A percentile compares a stretch with the other conserved stretches of the same genome.
These are phyloP conservation scores for Aphodius sticticus DNA, from an alignment of 2,888 invertebrate genomes.

Conservation along the genomic window DNA sequence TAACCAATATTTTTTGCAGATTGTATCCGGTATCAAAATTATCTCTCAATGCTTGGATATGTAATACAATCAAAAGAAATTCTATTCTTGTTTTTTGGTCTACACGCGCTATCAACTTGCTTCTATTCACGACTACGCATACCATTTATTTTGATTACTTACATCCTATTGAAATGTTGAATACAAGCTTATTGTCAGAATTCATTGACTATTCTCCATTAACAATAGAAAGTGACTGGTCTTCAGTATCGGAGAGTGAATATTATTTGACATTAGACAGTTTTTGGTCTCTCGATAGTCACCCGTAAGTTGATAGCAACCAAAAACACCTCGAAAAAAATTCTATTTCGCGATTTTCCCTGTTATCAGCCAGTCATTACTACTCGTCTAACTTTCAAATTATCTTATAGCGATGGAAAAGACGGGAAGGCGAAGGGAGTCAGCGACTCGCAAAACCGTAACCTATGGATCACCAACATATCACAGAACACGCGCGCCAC, in stretches of 20 bases:
- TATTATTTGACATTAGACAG: background rate
- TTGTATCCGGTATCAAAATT: background rate
- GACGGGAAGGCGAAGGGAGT: background rate
- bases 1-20: background rate
- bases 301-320: background rate
- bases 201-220: background rate
- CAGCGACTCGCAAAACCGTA: slow-evolving; percentile 63
- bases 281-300: background rate
- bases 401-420: slow-evolving; percentile 44
- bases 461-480: slow-evolving; percentile 95
- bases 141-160: no score
- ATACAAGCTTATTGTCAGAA: background rate
- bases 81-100: background rate
- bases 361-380: background rate
- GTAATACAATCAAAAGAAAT: background rate
- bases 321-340: slow-evolving; percentile 9
- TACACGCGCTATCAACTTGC: background rate
- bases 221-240: background rate
- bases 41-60: background rate
- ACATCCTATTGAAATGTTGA: no score
- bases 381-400: slow-evolving; percentile 32
- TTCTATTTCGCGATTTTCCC: background rate
- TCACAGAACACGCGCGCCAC: slow-evolving; percentile 91
- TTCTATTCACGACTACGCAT: background rate
- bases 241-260: background rate